These are phyloP conservation scores for Galeopterus variegatus DNA, from an alignment of 2,113 vertebrate genomes.

Conservation along the genomic window DNA sequence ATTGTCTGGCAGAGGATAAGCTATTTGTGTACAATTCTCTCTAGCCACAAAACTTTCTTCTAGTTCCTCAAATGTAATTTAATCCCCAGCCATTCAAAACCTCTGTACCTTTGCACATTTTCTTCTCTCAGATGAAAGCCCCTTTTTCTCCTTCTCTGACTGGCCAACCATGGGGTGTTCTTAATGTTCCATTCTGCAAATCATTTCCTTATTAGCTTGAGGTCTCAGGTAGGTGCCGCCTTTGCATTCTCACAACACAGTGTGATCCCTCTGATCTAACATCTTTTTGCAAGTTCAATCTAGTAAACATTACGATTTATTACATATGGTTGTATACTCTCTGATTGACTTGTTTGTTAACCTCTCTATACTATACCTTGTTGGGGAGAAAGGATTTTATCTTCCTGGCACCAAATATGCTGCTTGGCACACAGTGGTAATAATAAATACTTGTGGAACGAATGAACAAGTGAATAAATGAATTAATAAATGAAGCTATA, in stretches of 20 bases:
- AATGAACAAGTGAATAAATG: not conserved
- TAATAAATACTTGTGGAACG: not conserved
- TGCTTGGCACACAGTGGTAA: not conserved
- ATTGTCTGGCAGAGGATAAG: not conserved
- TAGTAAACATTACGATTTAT: not conserved
- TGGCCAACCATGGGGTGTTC: not conserved
- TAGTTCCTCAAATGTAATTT: not conserved
- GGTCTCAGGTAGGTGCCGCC: not conserved
- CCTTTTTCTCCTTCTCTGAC: not conserved
- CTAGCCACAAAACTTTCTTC: not conserved
- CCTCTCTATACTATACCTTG: not conserved
- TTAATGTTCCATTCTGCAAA: not conserved
- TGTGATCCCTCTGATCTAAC: not conserved
- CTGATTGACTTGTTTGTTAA: not conserved
- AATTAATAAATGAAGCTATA: not conserved
- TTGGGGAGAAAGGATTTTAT: not conserved
- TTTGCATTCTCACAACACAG: not conserved
- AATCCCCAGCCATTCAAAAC: not conserved
- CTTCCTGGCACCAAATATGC: not conserved
- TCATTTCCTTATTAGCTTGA: not conserved
- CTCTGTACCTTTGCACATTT: not conserved
- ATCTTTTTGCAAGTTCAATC: not conserved
- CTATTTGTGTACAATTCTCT: not conserved
- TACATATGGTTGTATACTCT: not conserved
- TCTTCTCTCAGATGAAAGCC: not conserved